Conservation (phyloP, 2,888 invertebrate genomes). For the Apantesis nais region DNA sequence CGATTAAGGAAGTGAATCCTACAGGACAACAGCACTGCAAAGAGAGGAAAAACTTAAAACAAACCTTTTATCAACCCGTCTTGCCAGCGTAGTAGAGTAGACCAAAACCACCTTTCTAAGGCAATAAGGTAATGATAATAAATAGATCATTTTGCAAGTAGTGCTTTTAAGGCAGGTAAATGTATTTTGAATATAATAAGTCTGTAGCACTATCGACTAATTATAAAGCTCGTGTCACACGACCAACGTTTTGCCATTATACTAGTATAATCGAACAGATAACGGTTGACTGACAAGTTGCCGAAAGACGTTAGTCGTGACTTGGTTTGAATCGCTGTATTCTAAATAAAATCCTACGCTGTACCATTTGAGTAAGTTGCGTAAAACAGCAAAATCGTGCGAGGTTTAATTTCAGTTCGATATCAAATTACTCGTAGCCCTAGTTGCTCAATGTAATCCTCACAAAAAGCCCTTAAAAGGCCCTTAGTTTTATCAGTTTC, state of each 20-base stretch:
- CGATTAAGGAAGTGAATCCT: too few species aligned
- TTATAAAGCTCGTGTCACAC: slow-evolving; percentile 54
- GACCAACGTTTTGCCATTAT: slow-evolving; percentile 53
- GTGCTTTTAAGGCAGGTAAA: slow-evolving; percentile 1
- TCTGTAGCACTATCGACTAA: slow-evolving; percentile 38
- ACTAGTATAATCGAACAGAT: slow-evolving; percentile 54
- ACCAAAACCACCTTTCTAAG: too few species aligned
- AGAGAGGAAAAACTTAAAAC: too few species aligned
- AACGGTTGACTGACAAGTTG: slow-evolving; percentile 61
- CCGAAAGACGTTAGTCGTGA: slow-evolving; percentile 61
- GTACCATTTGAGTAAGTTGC: slow-evolving; percentile 49
- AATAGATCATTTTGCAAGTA: slow-evolving; percentile 4
- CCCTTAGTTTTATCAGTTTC: slow-evolving; percentile 6
- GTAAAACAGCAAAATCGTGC: slow-evolving; percentile 52
- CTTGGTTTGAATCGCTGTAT: slow-evolving; percentile 60
- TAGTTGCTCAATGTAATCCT: slow-evolving; percentile 36
- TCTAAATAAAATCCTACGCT: slow-evolving; percentile 53
- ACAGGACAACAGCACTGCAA: too few species aligned
- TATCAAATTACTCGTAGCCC: slow-evolving; percentile 49
- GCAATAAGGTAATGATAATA: too few species aligned
- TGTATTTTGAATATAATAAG: slow-evolving; percentile 26
- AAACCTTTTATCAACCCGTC: too few species aligned
- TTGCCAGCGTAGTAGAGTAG: too few species aligned
- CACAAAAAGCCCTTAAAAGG: slow-evolving; percentile 22
- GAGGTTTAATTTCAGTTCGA: slow-evolving; percentile 44